These are phyloP conservation scores for Cyclina sinensis DNA, from an alignment of 1,140 invertebrate genomes.

Conservation along the genomic window DNA sequence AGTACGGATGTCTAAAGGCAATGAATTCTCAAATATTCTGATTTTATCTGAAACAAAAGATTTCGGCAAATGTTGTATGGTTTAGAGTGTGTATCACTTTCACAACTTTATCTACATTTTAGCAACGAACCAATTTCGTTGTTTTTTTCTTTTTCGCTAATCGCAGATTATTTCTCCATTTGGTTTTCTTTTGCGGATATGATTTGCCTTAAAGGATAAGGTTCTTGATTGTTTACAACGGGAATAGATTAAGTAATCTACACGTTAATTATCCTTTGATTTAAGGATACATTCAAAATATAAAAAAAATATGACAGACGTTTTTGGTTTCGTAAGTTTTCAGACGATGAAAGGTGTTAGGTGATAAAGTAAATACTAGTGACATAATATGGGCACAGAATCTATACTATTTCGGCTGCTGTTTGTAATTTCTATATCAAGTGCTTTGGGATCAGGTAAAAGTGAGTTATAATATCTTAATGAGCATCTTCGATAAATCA, in stretches of 20 bases:
- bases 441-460: background rate
- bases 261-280: too few species aligned
- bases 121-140: background rate
- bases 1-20: background rate
- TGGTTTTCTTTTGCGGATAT: background rate
- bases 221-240: background rate
- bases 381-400: background rate
- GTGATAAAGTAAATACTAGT: background rate
- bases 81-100: background rate
- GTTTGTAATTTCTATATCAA: background rate
- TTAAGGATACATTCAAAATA: too few species aligned
- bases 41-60: constrained; percentile 6
- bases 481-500: too few species aligned
- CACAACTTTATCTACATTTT: background rate
- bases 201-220: background rate
- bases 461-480: too few species aligned
- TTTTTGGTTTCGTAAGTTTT: background rate
- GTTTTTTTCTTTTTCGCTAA: background rate
- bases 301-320: background rate
- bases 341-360: background rate
- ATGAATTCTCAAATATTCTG: background rate
- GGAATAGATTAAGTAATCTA: background rate
- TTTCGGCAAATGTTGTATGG: background rate
- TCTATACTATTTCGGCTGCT: background rate
- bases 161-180: too few species aligned